Evolutionary conservation across 2,888 invertebrate genomes (phyloP).

Genomic region (Pristionchus exspectatus): DNA sequence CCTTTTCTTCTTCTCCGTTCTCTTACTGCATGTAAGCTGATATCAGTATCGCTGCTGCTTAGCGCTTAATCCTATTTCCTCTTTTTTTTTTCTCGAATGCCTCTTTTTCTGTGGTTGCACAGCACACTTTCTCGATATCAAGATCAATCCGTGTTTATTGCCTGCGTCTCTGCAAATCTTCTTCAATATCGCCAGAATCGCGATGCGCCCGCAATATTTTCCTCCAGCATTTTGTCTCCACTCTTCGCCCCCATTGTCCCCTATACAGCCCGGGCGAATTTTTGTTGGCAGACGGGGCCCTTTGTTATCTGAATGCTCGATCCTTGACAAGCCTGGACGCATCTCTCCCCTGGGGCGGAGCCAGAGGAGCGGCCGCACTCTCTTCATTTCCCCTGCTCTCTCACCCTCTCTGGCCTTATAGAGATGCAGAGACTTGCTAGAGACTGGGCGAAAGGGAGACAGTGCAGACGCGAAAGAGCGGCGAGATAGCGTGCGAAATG

Average conservation of each 20-base stretch:
- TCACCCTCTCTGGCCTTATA: neutral
- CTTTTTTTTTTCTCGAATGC: too few relatives aligned
- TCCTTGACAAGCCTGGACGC: slow-evolving; percentile 37
- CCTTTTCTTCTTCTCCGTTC: too few relatives aligned
- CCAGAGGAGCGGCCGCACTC: neutral
- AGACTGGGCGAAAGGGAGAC: neutral
- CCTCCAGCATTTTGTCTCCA: neutral
- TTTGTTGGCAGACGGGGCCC: neutral
- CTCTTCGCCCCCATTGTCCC: neutral
- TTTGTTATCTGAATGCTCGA: slow-evolving; percentile 46
- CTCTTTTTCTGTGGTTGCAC: too few relatives aligned
- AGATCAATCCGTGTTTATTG: too few relatives aligned
- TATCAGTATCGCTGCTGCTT: too few relatives aligned
- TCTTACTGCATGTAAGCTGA: too few relatives aligned
- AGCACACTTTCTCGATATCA: too few relatives aligned
- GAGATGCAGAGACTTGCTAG: neutral
- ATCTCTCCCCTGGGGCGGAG: slow-evolving; percentile 12
- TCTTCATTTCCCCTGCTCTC: neutral
- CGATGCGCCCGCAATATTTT: neutral
- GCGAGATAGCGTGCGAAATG: neutral
- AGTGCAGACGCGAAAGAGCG: neutral
- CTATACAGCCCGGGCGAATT: neutral
- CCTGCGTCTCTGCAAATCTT: too few relatives aligned
- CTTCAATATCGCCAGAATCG: neutral
- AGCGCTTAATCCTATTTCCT: too few relatives aligned